Percentiles rank a stretch among this genome's conserved stretches.
Evolutionary conservation across 2,888 invertebrate species (phyloP).

Genomic region (Eilema griseolum): DNA sequence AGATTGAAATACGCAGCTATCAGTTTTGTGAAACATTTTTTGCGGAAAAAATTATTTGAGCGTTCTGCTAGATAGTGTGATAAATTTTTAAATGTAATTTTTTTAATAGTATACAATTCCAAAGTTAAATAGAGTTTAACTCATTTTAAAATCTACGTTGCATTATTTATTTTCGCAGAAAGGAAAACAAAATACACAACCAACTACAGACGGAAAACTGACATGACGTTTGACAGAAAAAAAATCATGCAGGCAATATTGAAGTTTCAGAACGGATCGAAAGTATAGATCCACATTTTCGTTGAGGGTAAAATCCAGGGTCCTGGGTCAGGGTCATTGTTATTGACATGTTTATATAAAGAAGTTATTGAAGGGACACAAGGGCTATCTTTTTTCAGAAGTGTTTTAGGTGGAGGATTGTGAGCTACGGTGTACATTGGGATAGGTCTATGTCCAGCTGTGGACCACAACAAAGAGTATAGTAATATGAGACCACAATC

Average conservation of each 20-base stretch:
- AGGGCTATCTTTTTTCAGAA: too few species aligned
- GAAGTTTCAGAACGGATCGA: background rate
- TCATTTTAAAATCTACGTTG: slow-evolving; percentile 48
- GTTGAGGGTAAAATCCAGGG: too few species aligned
- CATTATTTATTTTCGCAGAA: slow-evolving; percentile 39
- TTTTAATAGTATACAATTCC: slow-evolving; percentile 22
- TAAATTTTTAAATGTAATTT: slow-evolving; percentile 18
- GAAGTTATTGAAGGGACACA: too few species aligned
- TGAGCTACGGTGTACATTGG: too few species aligned
- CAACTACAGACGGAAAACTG: slow-evolving; percentile 33
- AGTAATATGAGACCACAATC: too few species aligned
- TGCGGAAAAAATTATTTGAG: slow-evolving; percentile 26
- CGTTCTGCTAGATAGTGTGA: slow-evolving; percentile 12
- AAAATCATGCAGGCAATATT: background rate
- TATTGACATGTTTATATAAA: too few species aligned
- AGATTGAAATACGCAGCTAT: slow-evolving; percentile 62
- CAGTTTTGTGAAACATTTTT: slow-evolving; percentile 69
- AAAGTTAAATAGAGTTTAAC: slow-evolving; percentile 23
- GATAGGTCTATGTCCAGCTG: too few species aligned
- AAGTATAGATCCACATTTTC: background rate
- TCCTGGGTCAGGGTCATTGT: too few species aligned
- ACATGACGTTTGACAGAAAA: slow-evolving; percentile 18
- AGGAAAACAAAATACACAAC: slow-evolving; percentile 53
- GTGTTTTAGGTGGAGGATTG: too few species aligned
- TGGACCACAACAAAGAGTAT: too few species aligned